Evolutionary conservation across 2,113 vertebrate genomes (phyloP).

Genomic region (Percopsis transmontana): DNA sequence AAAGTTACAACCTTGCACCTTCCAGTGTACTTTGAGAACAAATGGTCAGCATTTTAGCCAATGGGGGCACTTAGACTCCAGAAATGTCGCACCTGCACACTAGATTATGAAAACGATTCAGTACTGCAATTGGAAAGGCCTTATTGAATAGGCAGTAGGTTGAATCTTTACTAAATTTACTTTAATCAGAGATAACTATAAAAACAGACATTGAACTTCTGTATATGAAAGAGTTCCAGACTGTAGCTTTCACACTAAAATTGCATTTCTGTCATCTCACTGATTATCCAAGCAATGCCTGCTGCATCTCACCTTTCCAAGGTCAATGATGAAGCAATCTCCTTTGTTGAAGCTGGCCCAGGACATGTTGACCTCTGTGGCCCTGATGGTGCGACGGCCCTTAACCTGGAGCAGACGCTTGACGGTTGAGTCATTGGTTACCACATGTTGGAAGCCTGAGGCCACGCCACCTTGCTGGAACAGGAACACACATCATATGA

Average conservation of each 20-base stretch:
- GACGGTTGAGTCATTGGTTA: constrained; percentile 41
- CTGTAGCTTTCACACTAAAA: background rate
- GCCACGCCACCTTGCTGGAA: constrained; percentile 75
- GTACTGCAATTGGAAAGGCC: no score
- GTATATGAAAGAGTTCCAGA: background rate
- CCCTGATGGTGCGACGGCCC: constrained; percentile 65
- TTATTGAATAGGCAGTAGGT: no score
- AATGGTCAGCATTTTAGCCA: no score
- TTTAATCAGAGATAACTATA: no score
- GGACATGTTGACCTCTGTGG: constrained; percentile 53
- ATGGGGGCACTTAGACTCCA: no score
- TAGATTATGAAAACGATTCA: no score
- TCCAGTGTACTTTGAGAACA: no score
- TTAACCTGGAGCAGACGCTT: constrained; percentile 71
- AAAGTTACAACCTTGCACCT: no score
- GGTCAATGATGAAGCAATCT: constrained; percentile 79
- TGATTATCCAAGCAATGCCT: background rate
- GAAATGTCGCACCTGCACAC: no score
- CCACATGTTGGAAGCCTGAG: constrained; percentile 74
- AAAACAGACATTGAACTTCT: no score
- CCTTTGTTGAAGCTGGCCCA: constrained; percentile 77
- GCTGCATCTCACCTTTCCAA: constrained; percentile 66
- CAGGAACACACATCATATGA: background rate
- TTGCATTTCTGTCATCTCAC: background rate
- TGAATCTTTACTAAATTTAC: no score